These are phyloP conservation scores for Drosophila fungiperda DNA, from an alignment of 2,888 invertebrate genomes.

Conservation along the genomic window DNA sequence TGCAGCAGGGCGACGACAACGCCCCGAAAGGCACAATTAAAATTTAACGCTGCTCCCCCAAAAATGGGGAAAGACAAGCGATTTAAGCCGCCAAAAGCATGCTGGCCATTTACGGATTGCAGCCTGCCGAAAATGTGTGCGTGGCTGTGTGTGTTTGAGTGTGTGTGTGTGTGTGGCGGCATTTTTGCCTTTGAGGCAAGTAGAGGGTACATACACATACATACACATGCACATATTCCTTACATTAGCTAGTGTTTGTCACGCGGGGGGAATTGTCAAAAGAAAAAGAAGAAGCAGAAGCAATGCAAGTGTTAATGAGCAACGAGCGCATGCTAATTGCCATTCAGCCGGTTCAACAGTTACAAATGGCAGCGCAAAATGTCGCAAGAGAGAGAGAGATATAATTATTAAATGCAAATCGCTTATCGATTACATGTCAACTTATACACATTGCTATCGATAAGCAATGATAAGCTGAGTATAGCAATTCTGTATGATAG, in stretches of 20 bases:
- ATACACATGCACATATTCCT: slow-evolving; percentile 15
- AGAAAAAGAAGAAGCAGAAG: slow-evolving; percentile 3
- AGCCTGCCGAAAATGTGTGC: slow-evolving; percentile 24
- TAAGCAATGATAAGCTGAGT: background rate
- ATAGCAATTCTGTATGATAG: too few relatives aligned
- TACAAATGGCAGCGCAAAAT: slow-evolving; percentile 37
- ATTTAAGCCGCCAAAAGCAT: slow-evolving; percentile 42
- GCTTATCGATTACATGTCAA: slow-evolving; percentile 1
- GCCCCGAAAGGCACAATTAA: slow-evolving; percentile 80
- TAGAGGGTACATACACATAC: slow-evolving; percentile 22
- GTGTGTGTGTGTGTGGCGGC: slow-evolving; percentile 56
- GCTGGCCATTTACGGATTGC: slow-evolving; percentile 63
- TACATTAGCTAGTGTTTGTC: slow-evolving; percentile 9
- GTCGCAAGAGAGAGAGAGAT: background rate
- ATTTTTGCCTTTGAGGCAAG: slow-evolving; percentile 71
- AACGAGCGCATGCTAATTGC: slow-evolving; percentile 69
- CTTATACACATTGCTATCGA: background rate
- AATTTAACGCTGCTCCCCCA: slow-evolving; percentile 73
- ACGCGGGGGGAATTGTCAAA: slow-evolving; percentile 41
- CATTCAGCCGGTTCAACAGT: slow-evolving; percentile 32
- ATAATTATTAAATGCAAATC: background rate
- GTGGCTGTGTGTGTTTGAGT: background rate
- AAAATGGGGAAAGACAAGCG: slow-evolving; percentile 59
- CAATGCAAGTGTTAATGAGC: slow-evolving; percentile 63
- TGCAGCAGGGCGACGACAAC: slow-evolving; percentile 56